Conservation (phyloP, 2,797 vertebrate species). For the Enteromius radiatus region DNA sequence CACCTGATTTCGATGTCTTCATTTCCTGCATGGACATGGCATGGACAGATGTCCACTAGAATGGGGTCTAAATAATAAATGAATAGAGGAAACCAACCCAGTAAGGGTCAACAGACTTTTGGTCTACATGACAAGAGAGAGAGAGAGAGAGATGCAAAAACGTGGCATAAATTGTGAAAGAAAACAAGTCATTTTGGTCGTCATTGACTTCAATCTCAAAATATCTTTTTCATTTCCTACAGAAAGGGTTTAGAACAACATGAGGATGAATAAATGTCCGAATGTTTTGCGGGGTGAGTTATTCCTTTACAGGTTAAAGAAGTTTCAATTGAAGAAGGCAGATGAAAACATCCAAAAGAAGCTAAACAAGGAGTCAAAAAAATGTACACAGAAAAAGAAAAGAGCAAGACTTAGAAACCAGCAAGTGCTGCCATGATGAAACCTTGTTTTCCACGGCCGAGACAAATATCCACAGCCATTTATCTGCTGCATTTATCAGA, state of each 20-base stretch:
- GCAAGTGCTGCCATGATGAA: constrained; percentile 49
- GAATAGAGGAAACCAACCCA: constrained; percentile 13
- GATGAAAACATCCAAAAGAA: constrained; percentile 5
- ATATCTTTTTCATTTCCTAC: background rate
- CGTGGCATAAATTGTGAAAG: background rate
- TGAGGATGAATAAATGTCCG: background rate
- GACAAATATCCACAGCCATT: constrained; percentile 59
- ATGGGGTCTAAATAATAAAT: constrained; percentile 39
- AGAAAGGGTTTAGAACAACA: background rate
- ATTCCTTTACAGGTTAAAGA: background rate
- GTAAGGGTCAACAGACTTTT: constrained; percentile 4
- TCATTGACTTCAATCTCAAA: background rate
- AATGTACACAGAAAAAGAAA: background rate
- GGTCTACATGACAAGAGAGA: background rate
- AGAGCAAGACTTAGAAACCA: background rate
- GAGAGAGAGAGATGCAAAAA: background rate
- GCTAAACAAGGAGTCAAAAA: constrained; percentile 7
- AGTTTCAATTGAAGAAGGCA: background rate
- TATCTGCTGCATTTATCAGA: constrained; percentile 60
- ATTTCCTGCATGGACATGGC: constrained; percentile 19
- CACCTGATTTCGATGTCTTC: background rate
- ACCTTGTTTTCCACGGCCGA: constrained; percentile 42
- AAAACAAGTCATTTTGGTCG: background rate
- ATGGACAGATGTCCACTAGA: constrained; percentile 19
- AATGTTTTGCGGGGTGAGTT: background rate